Percentiles rank a stretch among this genome's conserved stretches.
Evolutionary conservation across 2,113 vertebrate species (phyloP).

Genomic region (Hippolais icterina): DNA sequence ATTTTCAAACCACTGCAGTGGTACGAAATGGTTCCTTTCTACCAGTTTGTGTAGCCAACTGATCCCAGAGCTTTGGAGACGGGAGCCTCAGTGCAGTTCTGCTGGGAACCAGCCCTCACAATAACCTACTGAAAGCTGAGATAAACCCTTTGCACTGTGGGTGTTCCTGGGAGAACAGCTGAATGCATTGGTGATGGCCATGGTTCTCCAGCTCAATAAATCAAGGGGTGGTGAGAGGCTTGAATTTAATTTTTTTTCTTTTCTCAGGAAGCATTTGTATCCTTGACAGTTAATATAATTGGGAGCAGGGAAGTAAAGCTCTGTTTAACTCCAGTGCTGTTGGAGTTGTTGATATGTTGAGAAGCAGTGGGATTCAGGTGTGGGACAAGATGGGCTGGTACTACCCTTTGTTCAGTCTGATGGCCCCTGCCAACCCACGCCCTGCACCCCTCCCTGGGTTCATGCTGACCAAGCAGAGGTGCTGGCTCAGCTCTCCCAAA

Average conservation of each 20-base stretch:
- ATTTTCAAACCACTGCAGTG: background rate
- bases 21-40: background rate
- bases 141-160: background rate
- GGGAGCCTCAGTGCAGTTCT: background rate
- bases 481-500: background rate
- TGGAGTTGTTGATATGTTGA: background rate
- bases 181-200: background rate
- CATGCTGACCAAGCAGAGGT: background rate
- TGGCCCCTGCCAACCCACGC: fast-evolving
- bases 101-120: background rate
- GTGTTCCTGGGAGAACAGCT: background rate
- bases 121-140: background rate
- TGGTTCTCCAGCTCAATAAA: background rate
- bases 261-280: background rate
- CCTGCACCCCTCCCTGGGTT: background rate
- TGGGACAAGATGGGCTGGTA: background rate
- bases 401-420: background rate
- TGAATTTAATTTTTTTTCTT: background rate
- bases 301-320: background rate
- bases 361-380: background rate
- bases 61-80: background rate
- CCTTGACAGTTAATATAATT: background rate
- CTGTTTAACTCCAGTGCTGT: background rate
- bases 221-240: background rate
- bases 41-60: background rate